Evolutionary conservation across 2,797 vertebrate genomes (phyloP).

Genomic region (Scomberomorus guttatus): DNA sequence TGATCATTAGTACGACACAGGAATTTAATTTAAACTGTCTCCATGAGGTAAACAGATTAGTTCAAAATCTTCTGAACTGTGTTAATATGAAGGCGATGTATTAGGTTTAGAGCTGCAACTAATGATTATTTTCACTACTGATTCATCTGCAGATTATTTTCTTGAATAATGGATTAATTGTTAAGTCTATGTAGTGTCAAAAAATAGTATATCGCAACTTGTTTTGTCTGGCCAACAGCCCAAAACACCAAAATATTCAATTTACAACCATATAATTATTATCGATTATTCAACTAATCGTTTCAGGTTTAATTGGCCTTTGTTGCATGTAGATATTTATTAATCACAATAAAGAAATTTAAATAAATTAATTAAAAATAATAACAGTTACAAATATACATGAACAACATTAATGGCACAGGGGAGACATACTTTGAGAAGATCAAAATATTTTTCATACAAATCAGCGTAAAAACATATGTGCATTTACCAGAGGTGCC

Average conservation of each 20-base stretch:
- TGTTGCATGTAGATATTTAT: not conserved
- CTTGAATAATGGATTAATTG: not conserved
- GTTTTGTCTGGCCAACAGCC: not conserved
- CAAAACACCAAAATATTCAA: no score
- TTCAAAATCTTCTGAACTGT: not conserved
- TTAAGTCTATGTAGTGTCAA: not conserved
- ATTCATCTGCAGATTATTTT: not conserved
- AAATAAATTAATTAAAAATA: not conserved
- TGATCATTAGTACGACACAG: not conserved
- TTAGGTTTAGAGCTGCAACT: no score
- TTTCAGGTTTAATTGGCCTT: not conserved
- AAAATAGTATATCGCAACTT: not conserved
- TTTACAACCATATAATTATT: no score
- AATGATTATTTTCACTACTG: no score
- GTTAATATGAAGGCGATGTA: not conserved
- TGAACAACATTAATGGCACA: not conserved
- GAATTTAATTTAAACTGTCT: not conserved
- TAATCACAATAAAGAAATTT: not conserved
- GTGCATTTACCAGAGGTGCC: slow-evolving; percentile 94
- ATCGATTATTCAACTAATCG: no score
- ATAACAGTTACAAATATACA: not conserved
- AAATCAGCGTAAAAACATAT: not conserved
- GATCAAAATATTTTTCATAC: not conserved
- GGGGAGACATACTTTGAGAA: not conserved
- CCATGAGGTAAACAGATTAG: not conserved